Evolutionary conservation across 2,888 invertebrate genomes (phyloP), one percentile per base, ranked within the genome.

Genomic region (Ceramica pisi): DNA sequence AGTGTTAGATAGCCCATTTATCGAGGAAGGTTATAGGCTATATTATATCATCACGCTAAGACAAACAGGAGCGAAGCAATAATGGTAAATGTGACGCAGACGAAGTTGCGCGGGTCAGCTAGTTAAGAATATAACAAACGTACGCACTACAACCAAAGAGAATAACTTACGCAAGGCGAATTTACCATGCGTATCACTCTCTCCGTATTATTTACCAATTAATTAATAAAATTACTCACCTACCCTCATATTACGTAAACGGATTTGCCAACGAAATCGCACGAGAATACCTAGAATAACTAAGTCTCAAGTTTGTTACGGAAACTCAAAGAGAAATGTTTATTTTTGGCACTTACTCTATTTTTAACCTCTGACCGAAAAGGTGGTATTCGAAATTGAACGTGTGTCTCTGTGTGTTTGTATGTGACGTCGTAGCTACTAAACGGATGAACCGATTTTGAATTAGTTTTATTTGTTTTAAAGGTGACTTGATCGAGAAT

Each of bases 141-240:
- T 55, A 53, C 10, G 7, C 12, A 53, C 16, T 44, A 26, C 8
- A 46, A 31, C 14, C 59, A 51, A 65, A 67, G 16, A 69, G 59
- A 61, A 57, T 57, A 65, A 51, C 23, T 78, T 76, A 67, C 67
- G 41, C 59, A 80, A 82, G 26, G 59, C 55, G 50, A 75, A 64
- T 71, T 67, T 73, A 69, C 75, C 75, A 67, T 53, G 75, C 78
- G 67, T 60, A 69, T 71, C 78, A 62, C 80, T 82, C 84, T 84
- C 80, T 60, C 78, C 59, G 72, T 74, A 74, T 75, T 84, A 84
- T 84, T 82, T 75, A 84, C 80, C 84, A 81, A 80, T 78, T 81
- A 84, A 80, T 84, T 81, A 77, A 78, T 77, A 81, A 84, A 82
- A 73, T 81, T 82, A 79, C 80, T 56, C 64, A 78, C 82, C 77